Evolutionary conservation across 2,888 invertebrate genomes (phyloP), one percentile per base, ranked within the genome.

Genomic region (Limnephilus auricula): DNA sequence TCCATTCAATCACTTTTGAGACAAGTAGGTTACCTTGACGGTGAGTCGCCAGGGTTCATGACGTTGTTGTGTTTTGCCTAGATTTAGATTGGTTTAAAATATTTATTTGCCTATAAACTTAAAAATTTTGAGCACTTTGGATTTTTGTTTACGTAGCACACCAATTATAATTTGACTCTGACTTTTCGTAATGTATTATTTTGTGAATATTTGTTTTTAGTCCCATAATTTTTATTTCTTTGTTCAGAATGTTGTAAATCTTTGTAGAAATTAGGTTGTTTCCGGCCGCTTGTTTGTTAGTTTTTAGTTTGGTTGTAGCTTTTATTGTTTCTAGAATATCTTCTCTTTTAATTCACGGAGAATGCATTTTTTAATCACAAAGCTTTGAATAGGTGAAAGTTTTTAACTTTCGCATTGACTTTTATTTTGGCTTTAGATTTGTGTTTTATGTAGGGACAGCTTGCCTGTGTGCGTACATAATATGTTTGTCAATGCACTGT

Each of bases 1-100:
- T 85, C 37, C 89, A 79, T 37, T 65, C 78, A 32, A 65, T 79
- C 79, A 50, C 32, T 30, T 34, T 37, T 34, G 40, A 78, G 79
- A 79, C 40, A n/a, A 25, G 30, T 79, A 45, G 32, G 78, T 50
- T 78, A 30, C 65, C 40, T 85, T 25, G 37, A 85, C 78, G 89
- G 89, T 89, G 89, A 89, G 89, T 89, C 40, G 88, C 65, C 50
- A 88, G 78, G 88, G 65, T 78, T 88, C 34, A 88, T 82, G 25
- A 82, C 30, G 30, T 37, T 30, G 85, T 85, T 85, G 85, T 50
- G 40, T 85, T 85, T 85, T 30, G 85, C 45, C 13, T 85, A 82
- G 82, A 25, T 9, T 65, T 65, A 50, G 18, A 18, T 50, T 18
- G 50, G 18, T 18, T 65, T 9, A 25, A n/a, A 65, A 25, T 25